Evolutionary conservation across 2,113 vertebrate genomes (phyloP), one percentile per base, ranked within the genome.

Genomic region (Coracopsis vasa): DNA sequence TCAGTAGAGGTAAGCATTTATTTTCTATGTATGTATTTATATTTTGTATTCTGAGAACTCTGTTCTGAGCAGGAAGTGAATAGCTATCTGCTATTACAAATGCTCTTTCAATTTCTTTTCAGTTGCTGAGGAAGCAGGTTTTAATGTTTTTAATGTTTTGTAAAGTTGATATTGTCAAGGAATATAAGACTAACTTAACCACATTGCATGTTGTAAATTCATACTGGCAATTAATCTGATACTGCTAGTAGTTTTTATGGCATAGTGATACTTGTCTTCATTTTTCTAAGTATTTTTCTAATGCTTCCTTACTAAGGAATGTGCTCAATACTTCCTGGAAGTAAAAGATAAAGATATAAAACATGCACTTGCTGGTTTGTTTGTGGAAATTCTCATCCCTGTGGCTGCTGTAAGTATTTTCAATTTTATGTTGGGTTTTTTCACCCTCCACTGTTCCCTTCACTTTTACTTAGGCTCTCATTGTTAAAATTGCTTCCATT

Each of bases 311-410:
- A 21, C 44, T 69, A 78, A 99, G 99, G 99, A 99, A 97, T 99
- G 99, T 97, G 99, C 99, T 80, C 99, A 99, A 61, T 99, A 99
- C 98, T 99, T 99, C 97, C 98, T 99, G 97, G 99, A 99, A 98
- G 99, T 99, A 81, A 99, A 99, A 98, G 99, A 99, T 97, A 99
- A 99, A 97, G 99, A 99, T 96, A 98, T 99, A 97, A 99, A 99
- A 89, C 99, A 99, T 88, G 99, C 99, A 42, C 98, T 99, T 91
- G 99, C 99, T 66, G 99, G 99, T 94, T 98, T 99, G 90, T 99
- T 99, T 98, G 99, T 99, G 86, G 99, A 99, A 98, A 99, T 99
- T 96, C 99, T 99, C 91, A 99, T 99, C 92, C 99, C 99, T 92
- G 99, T 99, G 60, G 99, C 99, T 98, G 99, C 99, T 98, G 99